Evolutionary conservation across 1,140 invertebrate genomes (phyloP), one percentile per base, ranked within the genome.

Genomic region (Leguminivora glycinivorella): DNA sequence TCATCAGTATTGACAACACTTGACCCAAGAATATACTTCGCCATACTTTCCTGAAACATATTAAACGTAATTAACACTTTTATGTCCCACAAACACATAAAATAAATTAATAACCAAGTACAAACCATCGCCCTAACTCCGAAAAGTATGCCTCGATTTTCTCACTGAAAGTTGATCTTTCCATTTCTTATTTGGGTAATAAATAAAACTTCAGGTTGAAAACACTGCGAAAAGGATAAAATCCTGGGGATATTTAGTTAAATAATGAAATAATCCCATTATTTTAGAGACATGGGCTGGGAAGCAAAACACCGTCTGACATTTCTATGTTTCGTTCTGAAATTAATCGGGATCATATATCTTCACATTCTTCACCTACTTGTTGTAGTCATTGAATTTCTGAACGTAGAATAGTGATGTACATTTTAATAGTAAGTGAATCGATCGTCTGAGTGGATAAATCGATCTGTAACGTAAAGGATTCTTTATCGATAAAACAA

Each of bases 21-120:
- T 97, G 96, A 2, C 96, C 96, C 70, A 96, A 88, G 75, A 96
- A 92, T 77, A 97, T 95, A 52, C 94, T 94, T 75, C 94, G 93
- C 95, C 95, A 96, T 76, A 96, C 94, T 79, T 94, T 92, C 94
- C 96, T 96, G 85, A 69, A 81, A 83, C 24, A 56, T 74, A 68
- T 4, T 69, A 71, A 47, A 76, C 63, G 38, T 63, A 63, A 17
- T 26, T 63, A 26, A 63, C 26, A 63, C 14, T 19, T 31, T 63
- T 63, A 63, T 63, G 58, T 17, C 22, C 34, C 82, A 81, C 68
- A 76, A 75, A 63, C 52, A 71, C 71, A 72, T 47, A 22, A 40
- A 67, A 67, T 70, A 17, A 72, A 74, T 72, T 52, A 69, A 43
- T 10, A 68, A 68, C 74, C 47, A 38, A 72, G 78, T 82, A 92